These are phyloP conservation scores for Triplophysa rosa DNA, from an alignment of 2,113 vertebrate genomes.

Conservation along the genomic window DNA sequence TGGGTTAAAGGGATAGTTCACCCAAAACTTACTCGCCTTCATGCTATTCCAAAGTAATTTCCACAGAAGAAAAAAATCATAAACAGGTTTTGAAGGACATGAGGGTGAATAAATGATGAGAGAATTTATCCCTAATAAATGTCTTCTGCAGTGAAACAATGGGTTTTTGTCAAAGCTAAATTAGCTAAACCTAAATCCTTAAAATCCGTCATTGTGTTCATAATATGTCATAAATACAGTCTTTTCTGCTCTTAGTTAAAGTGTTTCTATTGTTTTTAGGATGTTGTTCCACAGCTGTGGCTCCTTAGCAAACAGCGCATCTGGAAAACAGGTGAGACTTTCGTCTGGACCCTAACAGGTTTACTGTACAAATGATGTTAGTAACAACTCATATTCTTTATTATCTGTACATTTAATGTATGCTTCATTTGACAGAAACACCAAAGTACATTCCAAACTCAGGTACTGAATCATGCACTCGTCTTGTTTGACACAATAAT, in stretches of 20 bases:
- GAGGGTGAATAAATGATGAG: no score
- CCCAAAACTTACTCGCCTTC: no score
- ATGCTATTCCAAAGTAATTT: no score
- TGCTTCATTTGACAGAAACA: constrained; percentile 47
- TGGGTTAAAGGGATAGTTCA: no score
- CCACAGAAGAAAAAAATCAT: no score
- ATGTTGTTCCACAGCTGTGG: constrained; percentile 53
- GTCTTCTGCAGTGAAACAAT: no score
- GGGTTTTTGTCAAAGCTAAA: no score
- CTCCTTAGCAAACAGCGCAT: constrained; percentile 51
- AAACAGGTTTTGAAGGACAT: no score
- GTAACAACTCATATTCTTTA: not conserved
- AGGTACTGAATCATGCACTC: constrained; percentile 46
- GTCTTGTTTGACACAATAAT: not conserved
- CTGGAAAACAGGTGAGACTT: constrained; percentile 54
- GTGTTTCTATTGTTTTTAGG: constrained; percentile 34
- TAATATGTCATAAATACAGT: not conserved
- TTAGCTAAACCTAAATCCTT: no score
- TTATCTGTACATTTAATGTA: not conserved
- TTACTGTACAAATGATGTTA: not conserved
- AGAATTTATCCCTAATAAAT: no score
- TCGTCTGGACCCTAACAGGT: not conserved
- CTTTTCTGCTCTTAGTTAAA: not conserved
- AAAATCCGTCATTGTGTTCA: not conserved
- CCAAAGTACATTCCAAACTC: constrained; percentile 59